Base-by-base conservation (phyloP, 2,797 vertebrate genomes). In the Leptodactylus fallax region DNA sequence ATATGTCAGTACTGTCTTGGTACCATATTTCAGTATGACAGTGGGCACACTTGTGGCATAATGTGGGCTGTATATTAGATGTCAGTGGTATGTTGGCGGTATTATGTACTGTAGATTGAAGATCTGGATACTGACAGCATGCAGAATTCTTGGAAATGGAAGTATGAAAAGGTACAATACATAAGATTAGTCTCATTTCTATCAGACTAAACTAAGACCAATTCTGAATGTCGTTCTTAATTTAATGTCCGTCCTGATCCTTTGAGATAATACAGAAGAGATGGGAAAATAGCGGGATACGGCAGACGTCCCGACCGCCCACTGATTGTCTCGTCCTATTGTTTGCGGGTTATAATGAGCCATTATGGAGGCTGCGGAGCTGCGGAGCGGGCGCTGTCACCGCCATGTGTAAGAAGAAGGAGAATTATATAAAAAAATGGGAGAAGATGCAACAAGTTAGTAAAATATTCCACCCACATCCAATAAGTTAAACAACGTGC, bases 381-480 rank as follows among this genome's bases (percentile, higher is more conserved):
- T 16, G 14, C 45, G 9, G 47, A 49, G 45, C 11, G 7, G 47
- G 12, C 7, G 10, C 72, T 13, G 9, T 76, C 72, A 51, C 36
- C 69, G 45, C 14, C 27, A 7, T 16, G 69, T 72, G 27, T 45
- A 36, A 45, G 7, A 72, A 25, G 23, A 10, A 45, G 72, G 6
- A 21, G 72, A 51, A 8, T 21, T 74, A 49, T 10, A n/a, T 21
- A 65, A 14, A 25, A 7, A 49, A 78, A 47, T 11, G 56, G 36
- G n/a, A 14, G 45, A 63, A 21, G 36, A 63, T 65, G 25, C 25
- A 85, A 36, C 16, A 25, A 55, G 36, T 36, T 1, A 36, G 36
- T 77, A 67, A 85, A 36, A 85, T 56, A 79, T 85, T 67, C 83
- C 84, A 55, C 84, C 84, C 74, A 79, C 84, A 55, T 67, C 9